These are phyloP conservation scores for Scelioninae gen. 2 DNA, from an alignment of 2,888 invertebrate species.

Conservation along the genomic window DNA sequence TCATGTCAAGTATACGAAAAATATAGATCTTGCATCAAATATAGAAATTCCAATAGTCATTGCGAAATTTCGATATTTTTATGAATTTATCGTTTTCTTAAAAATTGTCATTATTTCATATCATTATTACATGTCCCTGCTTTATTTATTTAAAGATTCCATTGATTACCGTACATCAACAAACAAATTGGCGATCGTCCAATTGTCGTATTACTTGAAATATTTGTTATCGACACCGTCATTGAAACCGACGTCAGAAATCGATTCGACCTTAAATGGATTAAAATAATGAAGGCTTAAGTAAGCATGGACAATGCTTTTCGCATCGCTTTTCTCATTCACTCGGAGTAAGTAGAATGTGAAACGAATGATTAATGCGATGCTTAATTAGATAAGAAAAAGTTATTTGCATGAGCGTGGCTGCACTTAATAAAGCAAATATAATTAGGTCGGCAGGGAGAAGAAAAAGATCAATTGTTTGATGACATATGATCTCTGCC, in stretches of 20 bases:
- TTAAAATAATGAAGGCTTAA: conserved; percentile 42
- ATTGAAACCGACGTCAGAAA: conserved; percentile 27
- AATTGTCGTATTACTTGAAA: no score
- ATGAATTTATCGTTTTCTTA: no score
- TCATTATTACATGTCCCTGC: no score
- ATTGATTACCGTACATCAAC: no score
- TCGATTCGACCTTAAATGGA: conserved; percentile 38
- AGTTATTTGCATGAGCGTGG: conserved; percentile 60
- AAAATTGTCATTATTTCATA: no score
- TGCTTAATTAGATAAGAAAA: conserved; percentile 71
- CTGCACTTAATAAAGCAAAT: conserved; percentile 73
- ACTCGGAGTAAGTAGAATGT: conserved; percentile 43
- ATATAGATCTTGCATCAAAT: no score
- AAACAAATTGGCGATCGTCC: no score
- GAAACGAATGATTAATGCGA: conserved; percentile 67
- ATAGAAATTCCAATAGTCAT: no score
- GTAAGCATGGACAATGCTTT: conserved; percentile 47
- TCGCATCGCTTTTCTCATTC: conserved; percentile 24
- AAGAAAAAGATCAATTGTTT: conserved; percentile 72
- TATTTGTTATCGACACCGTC: conserved; percentile 18
- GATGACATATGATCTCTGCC: conserved; percentile 73
- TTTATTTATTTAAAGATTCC: no score
- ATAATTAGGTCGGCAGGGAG: conserved; percentile 70
- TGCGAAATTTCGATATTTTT: no score
- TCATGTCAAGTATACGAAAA: no score